These are phyloP conservation scores for Solea senegalensis DNA, from an alignment of 2,113 vertebrate genomes.

Conservation along the genomic window DNA sequence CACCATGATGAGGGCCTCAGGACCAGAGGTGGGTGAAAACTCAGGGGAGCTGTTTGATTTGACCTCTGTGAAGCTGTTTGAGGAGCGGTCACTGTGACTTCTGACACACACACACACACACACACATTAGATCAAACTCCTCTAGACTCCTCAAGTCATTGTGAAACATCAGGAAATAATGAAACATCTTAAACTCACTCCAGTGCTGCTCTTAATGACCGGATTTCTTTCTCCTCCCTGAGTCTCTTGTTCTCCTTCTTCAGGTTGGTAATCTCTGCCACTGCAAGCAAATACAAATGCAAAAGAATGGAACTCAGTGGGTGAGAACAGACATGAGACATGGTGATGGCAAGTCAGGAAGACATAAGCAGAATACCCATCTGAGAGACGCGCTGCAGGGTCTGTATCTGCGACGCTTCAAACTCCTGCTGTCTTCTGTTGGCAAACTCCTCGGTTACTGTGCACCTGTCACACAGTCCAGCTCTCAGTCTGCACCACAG, in stretches of 20 bases:
- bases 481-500: conserved; percentile 86
- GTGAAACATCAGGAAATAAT: not conserved
- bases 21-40: conserved; percentile 33
- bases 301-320: not conserved
- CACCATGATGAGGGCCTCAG: conserved; percentile 29
- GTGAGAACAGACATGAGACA: not conserved
- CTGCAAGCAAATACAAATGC: conserved; percentile 48
- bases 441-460: conserved; percentile 94
- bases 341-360: not conserved
- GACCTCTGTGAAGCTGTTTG: conserved; percentile 49
- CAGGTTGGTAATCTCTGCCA: conserved; percentile 72
- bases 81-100: conserved; percentile 50
- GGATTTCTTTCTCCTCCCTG: conserved; percentile 73
- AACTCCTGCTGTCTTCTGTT: conserved; percentile 91
- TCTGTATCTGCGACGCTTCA: conserved; percentile 88
- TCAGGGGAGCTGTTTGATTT: conserved; percentile 64
- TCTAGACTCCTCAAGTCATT: too few species aligned
- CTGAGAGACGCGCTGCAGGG: conserved; percentile 89
- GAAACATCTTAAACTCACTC: conserved; percentile 66
- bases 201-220: conserved; percentile 44
- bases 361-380: conserved; percentile 79
- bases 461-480: conserved; percentile 94
- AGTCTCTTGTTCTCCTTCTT: conserved; percentile 79
- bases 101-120: conserved; percentile 31
- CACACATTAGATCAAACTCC: not conserved